phyloP scores from a whole-genome alignment of 53 echinoderm and acorn worm genomes.

The Henricia sp. region DNA sequence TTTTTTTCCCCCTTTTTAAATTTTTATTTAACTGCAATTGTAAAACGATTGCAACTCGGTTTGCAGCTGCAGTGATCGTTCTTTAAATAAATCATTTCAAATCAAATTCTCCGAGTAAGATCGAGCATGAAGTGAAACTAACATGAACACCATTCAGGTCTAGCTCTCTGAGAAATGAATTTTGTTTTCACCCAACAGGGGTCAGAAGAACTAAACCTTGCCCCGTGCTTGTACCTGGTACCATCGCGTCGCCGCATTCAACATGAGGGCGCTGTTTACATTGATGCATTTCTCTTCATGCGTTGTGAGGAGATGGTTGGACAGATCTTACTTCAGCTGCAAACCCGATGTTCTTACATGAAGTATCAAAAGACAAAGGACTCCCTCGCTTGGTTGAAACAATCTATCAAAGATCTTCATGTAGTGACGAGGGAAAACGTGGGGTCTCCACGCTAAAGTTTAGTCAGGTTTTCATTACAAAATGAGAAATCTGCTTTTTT shows the following conservation, averaged over 20 bases:
- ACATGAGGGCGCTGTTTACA: slow-evolving; percentile 46
- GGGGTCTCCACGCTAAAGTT: neutral
- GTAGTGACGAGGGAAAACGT: slow-evolving; percentile 12
- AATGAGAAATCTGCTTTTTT: neutral
- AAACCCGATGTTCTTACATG: slow-evolving; percentile 55
- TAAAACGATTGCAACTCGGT: too few relatives aligned
- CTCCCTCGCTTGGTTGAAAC: slow-evolving; percentile 23
- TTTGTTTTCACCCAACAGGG: slow-evolving; percentile 10
- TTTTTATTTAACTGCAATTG: too few relatives aligned
- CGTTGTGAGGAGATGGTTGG: slow-evolving; percentile 48
- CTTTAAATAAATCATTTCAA: too few relatives aligned
- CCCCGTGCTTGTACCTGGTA: slow-evolving; percentile 56
- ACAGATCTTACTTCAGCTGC: slow-evolving; percentile 55
- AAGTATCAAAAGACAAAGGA: slow-evolving; percentile 58
- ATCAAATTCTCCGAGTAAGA: too few relatives aligned
- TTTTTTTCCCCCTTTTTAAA: too few relatives aligned
- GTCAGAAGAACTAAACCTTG: slow-evolving; percentile 21
- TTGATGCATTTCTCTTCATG: slow-evolving; percentile 52
- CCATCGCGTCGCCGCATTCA: slow-evolving; percentile 57
- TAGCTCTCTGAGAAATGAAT: neutral
- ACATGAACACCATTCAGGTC: neutral
- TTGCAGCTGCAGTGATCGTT: too few relatives aligned
- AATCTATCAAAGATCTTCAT: slow-evolving; percentile 9
- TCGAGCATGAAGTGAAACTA: neutral
- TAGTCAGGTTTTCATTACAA: too few relatives aligned